Percentiles rank a stretch among this genome's conserved stretches.
Conservation (phyloP, 1,140 invertebrate genomes). For the Tigriopus japonicus region DNA sequence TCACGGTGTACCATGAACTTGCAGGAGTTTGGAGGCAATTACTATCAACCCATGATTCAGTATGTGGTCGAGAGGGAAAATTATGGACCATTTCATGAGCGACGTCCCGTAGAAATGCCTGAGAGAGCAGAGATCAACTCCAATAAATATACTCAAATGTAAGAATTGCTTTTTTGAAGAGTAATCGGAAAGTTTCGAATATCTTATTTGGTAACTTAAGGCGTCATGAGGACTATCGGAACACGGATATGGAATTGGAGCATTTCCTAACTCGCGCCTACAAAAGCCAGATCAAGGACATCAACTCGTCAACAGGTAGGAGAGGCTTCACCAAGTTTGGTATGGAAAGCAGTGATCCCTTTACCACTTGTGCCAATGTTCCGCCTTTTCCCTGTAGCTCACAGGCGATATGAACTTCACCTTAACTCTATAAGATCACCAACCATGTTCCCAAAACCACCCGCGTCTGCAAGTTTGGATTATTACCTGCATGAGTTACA, state of each 20-base stretch:
- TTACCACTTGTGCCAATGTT: no score
- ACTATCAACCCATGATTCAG: not conserved
- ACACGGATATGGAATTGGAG: not conserved
- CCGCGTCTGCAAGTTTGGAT: no score
- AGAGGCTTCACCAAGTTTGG: not conserved
- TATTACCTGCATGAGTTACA: no score
- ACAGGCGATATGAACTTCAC: no score
- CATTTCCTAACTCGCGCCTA: not conserved
- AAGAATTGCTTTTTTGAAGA: not conserved
- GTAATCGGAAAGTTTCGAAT: not conserved
- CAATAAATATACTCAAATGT: not conserved
- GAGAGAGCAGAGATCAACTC: not conserved
- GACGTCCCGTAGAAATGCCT: not conserved
- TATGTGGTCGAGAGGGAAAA: not conserved
- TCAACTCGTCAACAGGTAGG: not conserved
- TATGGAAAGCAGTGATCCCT: no score
- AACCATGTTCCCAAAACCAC: no score
- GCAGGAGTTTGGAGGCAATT: not conserved
- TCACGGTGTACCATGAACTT: not conserved
- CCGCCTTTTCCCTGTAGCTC: no score
- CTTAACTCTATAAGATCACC: no score
- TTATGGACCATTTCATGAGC: not conserved
- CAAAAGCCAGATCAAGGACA: not conserved
- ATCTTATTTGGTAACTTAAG: not conserved
- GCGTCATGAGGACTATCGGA: not conserved